phyloP scores from a whole-genome alignment of 2,888 invertebrate species.

The Melanotus villosus region DNA sequence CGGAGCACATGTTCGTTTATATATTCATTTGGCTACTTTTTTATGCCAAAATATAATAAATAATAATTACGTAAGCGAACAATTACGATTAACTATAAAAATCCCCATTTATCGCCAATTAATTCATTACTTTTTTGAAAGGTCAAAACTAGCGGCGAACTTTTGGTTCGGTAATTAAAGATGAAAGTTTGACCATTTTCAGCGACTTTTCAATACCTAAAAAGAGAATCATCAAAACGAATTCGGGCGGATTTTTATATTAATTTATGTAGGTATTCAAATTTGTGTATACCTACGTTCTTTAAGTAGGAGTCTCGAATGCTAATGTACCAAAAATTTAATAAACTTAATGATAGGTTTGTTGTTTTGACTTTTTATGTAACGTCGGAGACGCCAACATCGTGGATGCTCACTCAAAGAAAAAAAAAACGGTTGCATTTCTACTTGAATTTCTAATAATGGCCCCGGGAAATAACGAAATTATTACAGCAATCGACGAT shows the following conservation, averaged over 20 bases:
- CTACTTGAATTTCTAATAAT: no score
- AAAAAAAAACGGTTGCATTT: not conserved
- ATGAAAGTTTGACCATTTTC: no score
- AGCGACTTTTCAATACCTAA: not conserved
- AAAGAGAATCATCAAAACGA: not conserved
- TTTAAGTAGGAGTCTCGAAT: constrained; percentile 25
- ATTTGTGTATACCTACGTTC: not conserved
- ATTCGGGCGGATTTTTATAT: not conserved
- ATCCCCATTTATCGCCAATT: not conserved
- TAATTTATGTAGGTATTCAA: constrained; percentile 14
- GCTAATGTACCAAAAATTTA: constrained; percentile 29
- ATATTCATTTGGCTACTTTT: constrained; percentile 19
- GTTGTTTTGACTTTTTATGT: not conserved
- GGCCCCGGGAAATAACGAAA: no score
- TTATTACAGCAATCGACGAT: no score
- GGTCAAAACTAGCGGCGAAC: no score
- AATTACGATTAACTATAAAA: not conserved
- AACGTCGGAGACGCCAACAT: not conserved
- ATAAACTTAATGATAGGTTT: constrained; percentile 19
- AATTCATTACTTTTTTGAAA: no score
- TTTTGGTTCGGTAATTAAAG: no score
- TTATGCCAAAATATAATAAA: not conserved
- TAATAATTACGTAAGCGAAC: not conserved
- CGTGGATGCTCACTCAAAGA: no score
- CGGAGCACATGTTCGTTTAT: constrained; percentile 38